A percentile compares a stretch with the other conserved stretches of the same genome.
Conservation (phyloP, 2,797 vertebrate genomes). For the Xerus rutilus region DNA sequence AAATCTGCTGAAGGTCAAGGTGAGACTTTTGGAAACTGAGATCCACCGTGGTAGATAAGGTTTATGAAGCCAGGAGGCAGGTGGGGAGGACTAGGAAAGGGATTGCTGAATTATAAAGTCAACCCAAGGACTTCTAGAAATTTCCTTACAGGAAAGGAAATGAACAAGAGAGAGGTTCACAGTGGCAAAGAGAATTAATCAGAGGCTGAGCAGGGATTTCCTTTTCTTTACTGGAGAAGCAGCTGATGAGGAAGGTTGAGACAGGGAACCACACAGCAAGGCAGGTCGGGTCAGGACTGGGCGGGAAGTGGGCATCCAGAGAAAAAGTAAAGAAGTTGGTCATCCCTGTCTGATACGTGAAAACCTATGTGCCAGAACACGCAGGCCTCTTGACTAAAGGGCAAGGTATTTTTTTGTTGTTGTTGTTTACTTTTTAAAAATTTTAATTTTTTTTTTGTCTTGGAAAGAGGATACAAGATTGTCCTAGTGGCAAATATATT, state of each 20-base stretch:
- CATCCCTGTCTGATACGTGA: background rate
- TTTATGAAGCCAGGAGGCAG: background rate
- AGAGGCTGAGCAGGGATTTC: background rate
- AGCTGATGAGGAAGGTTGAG: background rate
- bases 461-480: too few relatives aligned
- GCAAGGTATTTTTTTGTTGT: background rate
- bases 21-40: conserved; percentile 52
- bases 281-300: accelerated
- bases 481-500: background rate
- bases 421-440: background rate
- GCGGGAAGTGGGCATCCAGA: accelerated
- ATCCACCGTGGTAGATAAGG: background rate
- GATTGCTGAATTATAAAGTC: background rate
- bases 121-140: background rate
- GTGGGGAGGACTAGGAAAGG: background rate
- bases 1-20: conserved; percentile 10
- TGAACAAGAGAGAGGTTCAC: background rate
- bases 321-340: background rate
- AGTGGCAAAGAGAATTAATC: background rate
- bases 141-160: background rate
- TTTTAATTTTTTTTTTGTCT: too few relatives aligned
- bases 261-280: background rate
- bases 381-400: accelerated
- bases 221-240: background rate
- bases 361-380: background rate